Percentiles rank a stretch among this genome's conserved stretches.
These are phyloP conservation scores for Crossocerus cetratus DNA, from an alignment of 2,888 invertebrate species.

Conservation along the genomic window DNA sequence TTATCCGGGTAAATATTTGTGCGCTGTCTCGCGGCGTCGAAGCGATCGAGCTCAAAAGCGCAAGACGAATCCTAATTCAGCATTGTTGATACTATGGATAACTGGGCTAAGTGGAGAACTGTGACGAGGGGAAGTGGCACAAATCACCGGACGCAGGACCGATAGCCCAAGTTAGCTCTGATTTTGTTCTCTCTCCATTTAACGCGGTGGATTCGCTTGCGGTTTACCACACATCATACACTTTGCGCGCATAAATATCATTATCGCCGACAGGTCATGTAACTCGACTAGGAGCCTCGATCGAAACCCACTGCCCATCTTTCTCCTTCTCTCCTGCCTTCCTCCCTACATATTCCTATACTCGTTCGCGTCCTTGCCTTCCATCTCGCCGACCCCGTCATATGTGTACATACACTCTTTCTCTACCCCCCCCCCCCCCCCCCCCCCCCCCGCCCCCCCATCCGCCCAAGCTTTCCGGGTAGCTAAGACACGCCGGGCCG, in stretches of 20 bases:
- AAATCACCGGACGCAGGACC: too few relatives aligned
- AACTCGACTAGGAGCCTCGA: conserved; percentile 60
- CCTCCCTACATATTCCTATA: neutral
- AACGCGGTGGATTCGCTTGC: conserved; percentile 50
- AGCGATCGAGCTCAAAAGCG: conserved; percentile 44
- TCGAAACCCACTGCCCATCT: conserved; percentile 38
- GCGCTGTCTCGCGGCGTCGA: conserved; percentile 24
- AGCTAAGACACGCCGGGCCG: conserved; percentile 18
- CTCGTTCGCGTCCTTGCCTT: conserved; percentile 3
- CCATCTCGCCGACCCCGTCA: neutral
- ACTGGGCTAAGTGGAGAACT: too few relatives aligned
- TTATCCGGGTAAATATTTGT: conserved; percentile 58
- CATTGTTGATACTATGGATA: too few relatives aligned
- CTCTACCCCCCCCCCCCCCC: too few relatives aligned
- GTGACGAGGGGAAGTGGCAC: too few relatives aligned
- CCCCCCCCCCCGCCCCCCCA: too few relatives aligned
- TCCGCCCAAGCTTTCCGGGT: conserved; percentile 4
- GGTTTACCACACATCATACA: conserved; percentile 59
- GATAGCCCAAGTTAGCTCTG: conserved; percentile 36
- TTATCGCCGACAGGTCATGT: conserved; percentile 65
- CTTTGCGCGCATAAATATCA: conserved; percentile 68
- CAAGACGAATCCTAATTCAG: conserved; percentile 13
- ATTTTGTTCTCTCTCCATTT: conserved; percentile 32
- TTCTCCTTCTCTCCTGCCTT: neutral
- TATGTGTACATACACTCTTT: conserved; percentile 16